Evolutionary conservation across 1,140 invertebrate species (phyloP), one percentile per base, ranked within the genome.

Genomic region (Druon quercuslanigerum): DNA sequence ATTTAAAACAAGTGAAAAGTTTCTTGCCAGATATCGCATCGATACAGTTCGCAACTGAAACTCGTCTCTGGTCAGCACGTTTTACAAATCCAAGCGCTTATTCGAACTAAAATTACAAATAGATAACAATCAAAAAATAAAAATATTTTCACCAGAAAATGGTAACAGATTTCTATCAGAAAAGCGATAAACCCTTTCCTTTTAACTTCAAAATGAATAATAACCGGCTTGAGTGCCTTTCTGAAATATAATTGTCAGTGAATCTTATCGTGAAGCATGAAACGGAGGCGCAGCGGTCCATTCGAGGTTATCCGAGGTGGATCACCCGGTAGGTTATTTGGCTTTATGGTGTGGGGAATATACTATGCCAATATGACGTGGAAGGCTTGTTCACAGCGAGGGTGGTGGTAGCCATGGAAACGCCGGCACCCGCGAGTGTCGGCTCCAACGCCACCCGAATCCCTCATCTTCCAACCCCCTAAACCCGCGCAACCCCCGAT

Each of bases 381-480:
- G 90, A 91, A 90, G 89, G 90, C 88, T 91, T 91, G 90, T 91
- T 91, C 90, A 91, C 90, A 91, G 89, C 90, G 90, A 88, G 87
- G 86, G 88, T 89, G 92, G 92, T 92, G 91, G 93, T 93, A 87
- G 91, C 90, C 90, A 92, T 92, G 92, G 92, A 88, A 90, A 93
- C 92, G 89, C 88, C 92, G 92, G 92, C 92, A 92, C 92, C 92
- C 90, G 91, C 92, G 89, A 93, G 93, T 92, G 93, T 92, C 92
- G 92, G 88, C 92, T 92, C 92, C 92, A 91, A 91, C 90, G 90
- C 90, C 90, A 90, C 86, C 88, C 88, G 87, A 91, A 88, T 88
- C 88, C 85, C 88, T 87, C 86, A 80, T 86, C 92, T 91, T 86
- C 88, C 90, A 88, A 75, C 82, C 83, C 82, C 81, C 75, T 71